phyloP scores from a whole-genome alignment of 2,797 vertebrate species.

The Denticeps clupeoides region DNA sequence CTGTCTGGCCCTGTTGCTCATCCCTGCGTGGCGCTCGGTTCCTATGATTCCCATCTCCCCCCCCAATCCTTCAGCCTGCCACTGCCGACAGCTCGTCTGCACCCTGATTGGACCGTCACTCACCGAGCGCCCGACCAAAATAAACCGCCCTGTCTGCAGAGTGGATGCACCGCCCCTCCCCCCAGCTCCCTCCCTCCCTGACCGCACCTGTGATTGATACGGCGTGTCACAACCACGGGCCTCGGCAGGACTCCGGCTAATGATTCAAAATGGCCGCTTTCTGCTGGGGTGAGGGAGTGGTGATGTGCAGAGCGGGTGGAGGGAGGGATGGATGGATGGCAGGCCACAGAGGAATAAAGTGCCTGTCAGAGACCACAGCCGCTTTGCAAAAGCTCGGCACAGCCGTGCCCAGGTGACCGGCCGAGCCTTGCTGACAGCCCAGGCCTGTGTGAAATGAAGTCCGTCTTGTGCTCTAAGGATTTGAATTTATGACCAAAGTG shows the following conservation, averaged over 20 bases:
- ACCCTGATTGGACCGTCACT: conserved; percentile 49
- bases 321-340: conserved; percentile 22
- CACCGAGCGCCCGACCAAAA: conserved; percentile 39
- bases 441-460: too few relatives aligned
- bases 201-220: conserved; percentile 29
- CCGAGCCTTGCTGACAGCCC: too few relatives aligned
- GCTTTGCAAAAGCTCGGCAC: too few relatives aligned
- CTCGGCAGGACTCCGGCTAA: conserved; percentile 39
- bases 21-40: conserved; percentile 25
- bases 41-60: conserved; percentile 47
- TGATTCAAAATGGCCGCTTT: conserved; percentile 50
- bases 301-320: too few relatives aligned
- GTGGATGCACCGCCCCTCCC: too few relatives aligned
- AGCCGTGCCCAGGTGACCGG: too few relatives aligned
- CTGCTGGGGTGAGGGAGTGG: too few relatives aligned
- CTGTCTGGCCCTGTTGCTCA: conserved; percentile 14
- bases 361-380: too few relatives aligned
- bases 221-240: conserved; percentile 19
- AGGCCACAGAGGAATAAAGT: conserved; percentile 9
- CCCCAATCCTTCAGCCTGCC: conserved; percentile 55
- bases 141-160: conserved; percentile 30
- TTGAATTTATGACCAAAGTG: too few relatives aligned
- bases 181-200: neutral
- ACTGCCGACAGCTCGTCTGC: conserved; percentile 43
- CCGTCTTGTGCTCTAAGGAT: too few relatives aligned